phyloP scores from a whole-genome alignment of 2,113 vertebrate species.

The Nothobranchius kuhntae region DNA sequence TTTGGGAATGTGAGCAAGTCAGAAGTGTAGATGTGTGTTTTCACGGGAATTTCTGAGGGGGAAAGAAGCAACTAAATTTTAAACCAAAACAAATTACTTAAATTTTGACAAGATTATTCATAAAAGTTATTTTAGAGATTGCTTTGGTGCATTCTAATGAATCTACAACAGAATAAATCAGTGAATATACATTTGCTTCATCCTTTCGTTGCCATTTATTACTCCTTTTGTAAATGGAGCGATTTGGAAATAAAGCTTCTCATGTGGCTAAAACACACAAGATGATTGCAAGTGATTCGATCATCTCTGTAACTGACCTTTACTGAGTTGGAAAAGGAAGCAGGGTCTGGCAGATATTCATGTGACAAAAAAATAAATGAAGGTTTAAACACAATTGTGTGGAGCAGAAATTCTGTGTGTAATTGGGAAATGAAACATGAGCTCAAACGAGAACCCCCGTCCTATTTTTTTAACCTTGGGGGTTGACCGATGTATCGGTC shows the following conservation, averaged over 20 bases:
- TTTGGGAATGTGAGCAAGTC: slow-evolving; percentile 50
- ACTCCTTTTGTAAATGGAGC: slow-evolving; percentile 2
- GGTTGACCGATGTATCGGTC: too few species aligned
- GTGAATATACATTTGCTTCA: too few species aligned
- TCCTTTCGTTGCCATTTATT: neutral
- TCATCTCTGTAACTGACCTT: slow-evolving; percentile 22
- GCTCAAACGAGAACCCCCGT: neutral
- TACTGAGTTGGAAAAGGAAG: slow-evolving; percentile 13
- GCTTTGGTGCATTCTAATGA: too few species aligned
- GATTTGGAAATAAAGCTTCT: neutral
- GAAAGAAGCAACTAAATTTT: too few species aligned
- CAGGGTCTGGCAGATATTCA: neutral
- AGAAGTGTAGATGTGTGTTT: slow-evolving; percentile 17
- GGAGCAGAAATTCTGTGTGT: slow-evolving; percentile 49
- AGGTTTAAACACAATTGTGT: slow-evolving; percentile 36
- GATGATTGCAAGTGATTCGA: slow-evolving; percentile 26
- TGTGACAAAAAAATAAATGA: slow-evolving; percentile 5
- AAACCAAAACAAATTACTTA: too few species aligned
- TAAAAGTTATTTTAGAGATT: too few species aligned
- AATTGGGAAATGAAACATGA: slow-evolving; percentile 18
- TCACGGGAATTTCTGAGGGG: slow-evolving; percentile 7
- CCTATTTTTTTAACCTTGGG: neutral
- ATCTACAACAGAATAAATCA: too few species aligned
- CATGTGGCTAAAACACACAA: slow-evolving; percentile 7
- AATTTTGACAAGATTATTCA: too few species aligned